phyloP scores from a whole-genome alignment of 2,113 vertebrate genomes.

The Crotalus viridis region DNA sequence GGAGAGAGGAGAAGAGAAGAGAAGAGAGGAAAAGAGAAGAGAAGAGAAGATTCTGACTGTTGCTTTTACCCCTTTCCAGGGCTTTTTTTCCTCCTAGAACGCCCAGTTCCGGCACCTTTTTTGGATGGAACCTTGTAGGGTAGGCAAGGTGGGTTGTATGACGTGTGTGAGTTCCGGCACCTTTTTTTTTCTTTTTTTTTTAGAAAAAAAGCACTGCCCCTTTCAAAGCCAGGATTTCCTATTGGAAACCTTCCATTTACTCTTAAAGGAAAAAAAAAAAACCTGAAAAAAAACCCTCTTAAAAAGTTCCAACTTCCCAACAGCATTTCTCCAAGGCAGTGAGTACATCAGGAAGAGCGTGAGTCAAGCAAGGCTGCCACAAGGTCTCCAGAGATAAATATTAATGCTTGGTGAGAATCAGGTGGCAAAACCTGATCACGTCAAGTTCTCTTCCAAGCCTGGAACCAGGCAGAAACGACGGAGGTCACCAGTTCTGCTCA shows the following conservation, averaged over 20 bases:
- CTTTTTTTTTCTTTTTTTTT: too few relatives aligned
- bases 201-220: too few relatives aligned
- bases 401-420: not conserved
- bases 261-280: not conserved
- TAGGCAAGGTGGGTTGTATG: too few relatives aligned
- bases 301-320: not conserved
- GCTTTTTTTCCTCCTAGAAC: too few relatives aligned
- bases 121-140: too few relatives aligned
- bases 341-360: not conserved
- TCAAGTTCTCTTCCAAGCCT: not conserved
- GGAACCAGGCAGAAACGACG: not conserved
- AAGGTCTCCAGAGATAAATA: not conserved
- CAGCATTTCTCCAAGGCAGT: not conserved
- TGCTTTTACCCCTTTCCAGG: not conserved
- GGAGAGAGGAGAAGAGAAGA: too few relatives aligned
- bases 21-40: too few relatives aligned
- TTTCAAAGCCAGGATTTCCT: not conserved
- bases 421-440: not conserved
- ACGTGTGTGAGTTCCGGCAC: too few relatives aligned
- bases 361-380: not conserved
- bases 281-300: not conserved
- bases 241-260: not conserved
- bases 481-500: not conserved
- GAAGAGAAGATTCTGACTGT: not conserved
- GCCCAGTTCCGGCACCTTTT: too few relatives aligned